Evolutionary conservation across 2,888 invertebrate genomes (phyloP).

Genomic region (Empis livida): DNA sequence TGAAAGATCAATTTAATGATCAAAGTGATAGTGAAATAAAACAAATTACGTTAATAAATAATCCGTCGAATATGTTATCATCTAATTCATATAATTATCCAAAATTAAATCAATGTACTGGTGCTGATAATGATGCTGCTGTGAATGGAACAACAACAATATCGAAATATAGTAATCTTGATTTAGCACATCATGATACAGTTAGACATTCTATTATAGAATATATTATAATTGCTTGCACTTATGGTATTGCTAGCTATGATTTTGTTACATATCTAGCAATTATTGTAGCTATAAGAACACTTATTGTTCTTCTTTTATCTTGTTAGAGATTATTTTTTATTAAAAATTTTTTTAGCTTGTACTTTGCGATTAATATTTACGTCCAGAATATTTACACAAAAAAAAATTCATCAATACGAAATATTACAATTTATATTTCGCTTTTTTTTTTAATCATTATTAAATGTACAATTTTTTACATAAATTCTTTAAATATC

Average conservation of each 20-base stretch:
- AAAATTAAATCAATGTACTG: no score
- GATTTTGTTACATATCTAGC: conserved; percentile 64
- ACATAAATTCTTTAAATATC: no score
- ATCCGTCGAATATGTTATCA: no score
- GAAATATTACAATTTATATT: no score
- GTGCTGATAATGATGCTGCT: no score
- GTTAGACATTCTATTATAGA: conserved; percentile 32
- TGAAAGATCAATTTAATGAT: not conserved
- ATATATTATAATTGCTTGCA: conserved; percentile 62
- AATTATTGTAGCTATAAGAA: conserved; percentile 59
- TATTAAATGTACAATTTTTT: no score
- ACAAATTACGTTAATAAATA: not conserved
- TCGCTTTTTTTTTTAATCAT: no score
- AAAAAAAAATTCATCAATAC: no score
- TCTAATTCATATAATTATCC: no score
- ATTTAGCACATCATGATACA: conserved; percentile 19
- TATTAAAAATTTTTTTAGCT: not conserved
- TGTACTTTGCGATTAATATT: no score
- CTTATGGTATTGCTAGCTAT: conserved; percentile 56
- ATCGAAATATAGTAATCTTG: no score
- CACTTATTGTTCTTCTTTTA: conserved; percentile 45
- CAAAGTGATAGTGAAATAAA: not conserved
- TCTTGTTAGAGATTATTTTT: not conserved
- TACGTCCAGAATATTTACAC: not conserved
- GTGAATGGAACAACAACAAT: no score